These are phyloP conservation scores for Solenodon paradoxus DNA, from an alignment of 2,113 vertebrate species.

Conservation along the genomic window DNA sequence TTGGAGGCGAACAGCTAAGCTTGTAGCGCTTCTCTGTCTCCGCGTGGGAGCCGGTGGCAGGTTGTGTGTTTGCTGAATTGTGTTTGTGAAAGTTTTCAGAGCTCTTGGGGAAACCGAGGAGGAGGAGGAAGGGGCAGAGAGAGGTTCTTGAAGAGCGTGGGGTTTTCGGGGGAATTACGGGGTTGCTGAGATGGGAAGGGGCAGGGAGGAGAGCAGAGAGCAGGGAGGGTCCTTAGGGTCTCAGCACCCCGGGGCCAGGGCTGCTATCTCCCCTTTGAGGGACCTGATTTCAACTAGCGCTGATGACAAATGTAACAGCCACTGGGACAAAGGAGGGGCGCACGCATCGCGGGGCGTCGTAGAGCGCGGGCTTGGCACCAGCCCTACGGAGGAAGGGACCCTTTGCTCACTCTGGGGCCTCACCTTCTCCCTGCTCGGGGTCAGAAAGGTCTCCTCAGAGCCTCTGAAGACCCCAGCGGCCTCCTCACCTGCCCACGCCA, in stretches of 20 bases:
- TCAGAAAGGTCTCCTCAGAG: neutral
- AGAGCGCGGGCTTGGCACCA: neutral
- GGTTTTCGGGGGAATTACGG: neutral
- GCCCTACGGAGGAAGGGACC: neutral
- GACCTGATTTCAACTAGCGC: neutral
- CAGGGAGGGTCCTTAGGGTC: neutral
- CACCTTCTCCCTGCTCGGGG: neutral
- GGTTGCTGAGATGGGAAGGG: neutral
- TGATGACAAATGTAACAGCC: neutral
- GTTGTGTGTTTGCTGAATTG: neutral
- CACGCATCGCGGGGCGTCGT: neutral
- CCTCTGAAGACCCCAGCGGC: neutral
- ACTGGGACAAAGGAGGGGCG: constrained; percentile 56
- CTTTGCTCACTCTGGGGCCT: neutral
- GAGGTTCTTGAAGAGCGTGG: neutral
- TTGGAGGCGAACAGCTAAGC: neutral
- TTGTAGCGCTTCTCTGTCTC: neutral
- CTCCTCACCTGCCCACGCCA: neutral
- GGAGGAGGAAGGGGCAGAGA: neutral
- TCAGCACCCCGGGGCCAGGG: neutral
- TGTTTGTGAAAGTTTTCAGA: constrained; percentile 64
- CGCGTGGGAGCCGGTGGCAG: neutral
- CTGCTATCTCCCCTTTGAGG: neutral
- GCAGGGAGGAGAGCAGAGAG: neutral
- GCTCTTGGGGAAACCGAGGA: constrained; percentile 5